Conservation (phyloP, 2,113 vertebrate genomes). For the Mustelus asterias region DNA sequence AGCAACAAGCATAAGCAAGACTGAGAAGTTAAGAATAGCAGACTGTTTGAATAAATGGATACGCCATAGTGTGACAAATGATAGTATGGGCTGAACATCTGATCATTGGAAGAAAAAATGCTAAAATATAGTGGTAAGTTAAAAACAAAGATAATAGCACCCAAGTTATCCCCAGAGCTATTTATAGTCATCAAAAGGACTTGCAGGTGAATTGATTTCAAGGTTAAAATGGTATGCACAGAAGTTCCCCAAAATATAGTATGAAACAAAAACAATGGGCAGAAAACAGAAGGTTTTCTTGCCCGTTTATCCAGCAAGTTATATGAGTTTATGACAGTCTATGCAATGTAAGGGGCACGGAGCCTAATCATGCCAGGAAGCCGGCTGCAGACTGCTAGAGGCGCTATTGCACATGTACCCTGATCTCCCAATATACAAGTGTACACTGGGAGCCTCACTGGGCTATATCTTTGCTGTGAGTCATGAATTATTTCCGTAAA, state of each 20-base stretch:
- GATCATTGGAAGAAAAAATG: not conserved
- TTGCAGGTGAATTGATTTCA: not conserved
- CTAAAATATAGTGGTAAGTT: not conserved
- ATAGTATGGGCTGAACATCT: not conserved
- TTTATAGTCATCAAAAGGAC: not conserved
- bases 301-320: no score
- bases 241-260: not conserved
- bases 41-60: not conserved
- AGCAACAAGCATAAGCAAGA: no score
- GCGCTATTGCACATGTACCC: no score
- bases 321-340: no score
- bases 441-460: no score
- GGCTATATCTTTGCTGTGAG: no score
- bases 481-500: no score
- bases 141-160: not conserved
- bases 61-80: not conserved
- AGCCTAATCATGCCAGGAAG: no score
- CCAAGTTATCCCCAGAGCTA: not conserved
- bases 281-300: not conserved
- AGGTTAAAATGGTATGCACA: not conserved
- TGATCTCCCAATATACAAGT: no score
- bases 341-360: no score
- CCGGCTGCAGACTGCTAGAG: no score
- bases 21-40: not conserved
- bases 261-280: not conserved